A percentile compares a stretch with the other conserved stretches of the same genome.
These are phyloP conservation scores for Solenopsis invicta DNA, from an alignment of 1,140 invertebrate genomes.

Conservation along the genomic window DNA sequence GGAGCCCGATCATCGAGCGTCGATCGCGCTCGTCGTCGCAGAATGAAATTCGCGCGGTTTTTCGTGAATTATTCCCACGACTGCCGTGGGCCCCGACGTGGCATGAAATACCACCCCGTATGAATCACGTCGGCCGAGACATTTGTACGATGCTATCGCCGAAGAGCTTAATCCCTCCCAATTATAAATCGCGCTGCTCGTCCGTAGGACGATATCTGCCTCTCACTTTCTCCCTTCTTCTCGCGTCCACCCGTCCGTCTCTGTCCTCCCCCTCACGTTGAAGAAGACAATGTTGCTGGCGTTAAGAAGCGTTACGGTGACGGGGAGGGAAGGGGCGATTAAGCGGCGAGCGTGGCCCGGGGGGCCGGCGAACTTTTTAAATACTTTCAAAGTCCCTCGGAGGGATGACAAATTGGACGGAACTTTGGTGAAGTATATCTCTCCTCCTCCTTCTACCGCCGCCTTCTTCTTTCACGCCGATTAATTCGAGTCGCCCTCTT, in stretches of 20 bases:
- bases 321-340: constrained; percentile 60
- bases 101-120: constrained; percentile 65
- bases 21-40: not conserved
- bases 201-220: constrained; percentile 21
- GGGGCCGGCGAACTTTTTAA: constrained; percentile 75
- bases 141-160: constrained; percentile 62
- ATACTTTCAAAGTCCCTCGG: constrained; percentile 75
- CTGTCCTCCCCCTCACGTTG: not conserved
- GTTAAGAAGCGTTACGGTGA: constrained; percentile 71
- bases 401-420: constrained; percentile 76
- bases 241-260: not conserved
- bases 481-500: constrained; percentile 70
- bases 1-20: not conserved
- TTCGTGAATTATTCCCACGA: constrained; percentile 56
- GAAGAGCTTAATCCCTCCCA: constrained; percentile 59
- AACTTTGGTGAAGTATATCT: constrained; percentile 53
- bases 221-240: not conserved
- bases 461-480: constrained; percentile 39
- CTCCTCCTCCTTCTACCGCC: constrained; percentile 11
- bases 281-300: constrained; percentile 50
- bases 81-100: constrained; percentile 15
- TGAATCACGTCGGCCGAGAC: constrained; percentile 61
- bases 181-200: constrained; percentile 64
- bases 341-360: constrained; percentile 68
- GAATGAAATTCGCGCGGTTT: constrained; percentile 41